phyloP scores from a whole-genome alignment of 2,888 invertebrate genomes.

The Frankliniella fusca region DNA sequence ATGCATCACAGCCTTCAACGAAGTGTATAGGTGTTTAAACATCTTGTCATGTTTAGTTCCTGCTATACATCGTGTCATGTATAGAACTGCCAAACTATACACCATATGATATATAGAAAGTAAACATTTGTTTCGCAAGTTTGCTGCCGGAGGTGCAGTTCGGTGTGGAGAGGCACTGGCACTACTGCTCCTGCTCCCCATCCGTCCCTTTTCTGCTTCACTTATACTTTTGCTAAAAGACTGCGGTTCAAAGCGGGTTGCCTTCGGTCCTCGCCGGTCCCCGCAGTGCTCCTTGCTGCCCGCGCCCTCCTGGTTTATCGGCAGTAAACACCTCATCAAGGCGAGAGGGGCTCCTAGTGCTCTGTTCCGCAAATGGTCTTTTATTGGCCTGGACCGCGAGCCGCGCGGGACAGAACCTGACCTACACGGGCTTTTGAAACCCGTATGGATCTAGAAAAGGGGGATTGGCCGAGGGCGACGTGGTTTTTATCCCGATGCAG shows the following conservation, averaged over 20 bases:
- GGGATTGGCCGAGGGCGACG: neutral
- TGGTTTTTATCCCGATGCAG: neutral
- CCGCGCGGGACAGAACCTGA: neutral
- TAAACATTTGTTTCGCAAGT: too few relatives aligned
- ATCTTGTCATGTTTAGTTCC: too few relatives aligned
- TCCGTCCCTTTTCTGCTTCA: neutral
- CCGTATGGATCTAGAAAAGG: neutral
- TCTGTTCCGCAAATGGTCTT: neutral
- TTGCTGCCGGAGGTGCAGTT: too few relatives aligned
- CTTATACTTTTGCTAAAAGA: neutral
- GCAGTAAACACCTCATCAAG: conserved; percentile 13
- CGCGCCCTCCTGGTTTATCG: neutral
- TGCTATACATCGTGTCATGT: too few relatives aligned
- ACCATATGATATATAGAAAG: too few relatives aligned
- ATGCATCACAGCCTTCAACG: too few relatives aligned
- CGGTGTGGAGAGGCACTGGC: too few relatives aligned
- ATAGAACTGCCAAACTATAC: too few relatives aligned
- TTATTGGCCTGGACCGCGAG: neutral
- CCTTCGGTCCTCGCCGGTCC: neutral
- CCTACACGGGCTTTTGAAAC: neutral
- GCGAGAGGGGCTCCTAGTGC: neutral
- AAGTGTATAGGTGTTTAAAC: too few relatives aligned
- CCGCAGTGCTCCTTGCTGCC: neutral
- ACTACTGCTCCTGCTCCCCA: too few relatives aligned
- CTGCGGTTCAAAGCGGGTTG: neutral